These are phyloP conservation scores for Nycticebus coucang DNA, from an alignment of 2,113 vertebrate species.

Conservation along the genomic window DNA sequence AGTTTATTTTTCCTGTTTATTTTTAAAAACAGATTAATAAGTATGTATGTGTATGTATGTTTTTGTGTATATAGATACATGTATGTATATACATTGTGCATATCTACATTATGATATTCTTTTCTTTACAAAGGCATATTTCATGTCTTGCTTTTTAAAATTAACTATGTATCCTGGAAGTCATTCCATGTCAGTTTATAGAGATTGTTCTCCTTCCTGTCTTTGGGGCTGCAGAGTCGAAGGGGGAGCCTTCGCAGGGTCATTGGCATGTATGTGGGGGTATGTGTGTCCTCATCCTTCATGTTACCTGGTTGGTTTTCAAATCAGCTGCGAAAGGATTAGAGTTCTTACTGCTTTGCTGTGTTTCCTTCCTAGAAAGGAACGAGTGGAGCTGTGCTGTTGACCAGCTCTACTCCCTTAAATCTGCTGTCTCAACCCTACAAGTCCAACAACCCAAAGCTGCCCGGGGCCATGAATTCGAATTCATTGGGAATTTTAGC, in stretches of 20 bases:
- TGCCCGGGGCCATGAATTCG: slow-evolving; percentile 85
- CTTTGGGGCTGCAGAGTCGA: not conserved
- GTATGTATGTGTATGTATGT: not conserved
- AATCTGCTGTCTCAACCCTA: slow-evolving; percentile 88
- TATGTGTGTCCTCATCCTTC: not conserved
- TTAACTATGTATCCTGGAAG: not conserved
- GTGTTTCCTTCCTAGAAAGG: slow-evolving; percentile 85
- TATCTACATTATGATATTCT: not conserved
- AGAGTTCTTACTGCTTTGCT: slow-evolving; percentile 68
- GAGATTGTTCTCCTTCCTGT: not conserved
- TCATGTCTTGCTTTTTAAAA: not conserved
- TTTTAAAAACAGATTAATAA: not conserved
- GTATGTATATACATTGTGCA: not conserved
- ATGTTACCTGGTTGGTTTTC: not conserved
- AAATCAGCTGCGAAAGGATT: not conserved
- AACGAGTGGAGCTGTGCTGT: slow-evolving; percentile 86
- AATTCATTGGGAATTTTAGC: slow-evolving; percentile 84
- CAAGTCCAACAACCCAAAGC: slow-evolving; percentile 86
- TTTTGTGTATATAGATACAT: not conserved
- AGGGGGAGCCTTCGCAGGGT: not conserved
- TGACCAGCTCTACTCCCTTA: slow-evolving; percentile 87
- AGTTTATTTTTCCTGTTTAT: not conserved
- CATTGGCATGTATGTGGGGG: accelerated
- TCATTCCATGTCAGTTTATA: not conserved
- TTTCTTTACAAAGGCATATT: not conserved